Percentiles rank a stretch among this genome's conserved stretches.
phyloP scores from a whole-genome alignment of 2,113 vertebrate genomes.

The Arvicanthis niloticus region DNA sequence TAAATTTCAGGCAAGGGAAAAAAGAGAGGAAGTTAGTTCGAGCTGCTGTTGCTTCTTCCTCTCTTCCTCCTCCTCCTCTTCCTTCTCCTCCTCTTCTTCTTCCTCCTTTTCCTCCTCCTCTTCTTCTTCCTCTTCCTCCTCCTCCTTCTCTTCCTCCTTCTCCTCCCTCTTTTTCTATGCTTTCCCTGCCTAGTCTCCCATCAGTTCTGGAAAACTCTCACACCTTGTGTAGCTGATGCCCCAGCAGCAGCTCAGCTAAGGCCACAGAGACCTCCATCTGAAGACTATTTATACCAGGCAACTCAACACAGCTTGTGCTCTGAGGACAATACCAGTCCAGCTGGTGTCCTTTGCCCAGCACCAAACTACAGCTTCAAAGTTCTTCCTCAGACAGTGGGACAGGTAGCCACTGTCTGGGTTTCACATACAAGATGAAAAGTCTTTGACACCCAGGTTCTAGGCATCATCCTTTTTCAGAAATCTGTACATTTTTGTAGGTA shows the following conservation, averaged over 20 bases:
- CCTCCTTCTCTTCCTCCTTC: no score
- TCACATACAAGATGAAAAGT: neutral
- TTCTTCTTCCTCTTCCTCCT: neutral
- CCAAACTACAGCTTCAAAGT: neutral
- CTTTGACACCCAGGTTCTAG: neutral
- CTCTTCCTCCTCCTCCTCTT: no score
- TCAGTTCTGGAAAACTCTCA: neutral
- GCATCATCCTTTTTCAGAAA: constrained; percentile 27
- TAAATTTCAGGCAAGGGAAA: neutral
- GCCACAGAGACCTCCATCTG: neutral
- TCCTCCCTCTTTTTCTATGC: no score
- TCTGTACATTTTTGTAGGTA: neutral
- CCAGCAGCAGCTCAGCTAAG: neutral
- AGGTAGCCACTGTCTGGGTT: neutral
- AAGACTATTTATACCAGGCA: neutral
- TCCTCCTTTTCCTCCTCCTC: no score
- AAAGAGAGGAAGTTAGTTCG: neutral
- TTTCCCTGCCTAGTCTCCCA: neutral
- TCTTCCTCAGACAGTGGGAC: neutral
- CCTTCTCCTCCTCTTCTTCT: no score
- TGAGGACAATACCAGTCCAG: neutral
- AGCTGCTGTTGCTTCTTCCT: neutral
- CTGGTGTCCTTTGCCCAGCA: neutral
- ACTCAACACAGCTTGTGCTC: no score
- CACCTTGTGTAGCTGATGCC: rapidly evolving